A percentile compares a stretch with the other conserved stretches of the same genome.
phyloP scores from a whole-genome alignment of 2,888 invertebrate genomes.

The Melanophora roralis region DNA sequence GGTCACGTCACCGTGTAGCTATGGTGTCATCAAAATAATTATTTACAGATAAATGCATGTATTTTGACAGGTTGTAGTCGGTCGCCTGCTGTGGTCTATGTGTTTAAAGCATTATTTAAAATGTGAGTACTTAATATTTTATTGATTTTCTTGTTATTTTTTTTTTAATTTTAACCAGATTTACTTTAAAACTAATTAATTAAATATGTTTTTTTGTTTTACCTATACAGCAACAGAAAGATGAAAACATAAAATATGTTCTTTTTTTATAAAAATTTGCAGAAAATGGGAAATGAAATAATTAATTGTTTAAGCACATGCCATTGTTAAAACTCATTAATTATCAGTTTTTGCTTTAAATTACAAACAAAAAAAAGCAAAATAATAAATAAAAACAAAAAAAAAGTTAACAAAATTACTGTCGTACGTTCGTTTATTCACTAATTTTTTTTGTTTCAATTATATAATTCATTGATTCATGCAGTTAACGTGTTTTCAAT shows the following conservation, averaged over 20 bases:
- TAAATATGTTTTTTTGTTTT: too few species aligned
- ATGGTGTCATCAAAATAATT: too few species aligned
- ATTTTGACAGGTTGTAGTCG: too few species aligned
- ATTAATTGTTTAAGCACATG: constrained; percentile 48
- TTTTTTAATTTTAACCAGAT: too few species aligned
- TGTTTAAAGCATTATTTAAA: too few species aligned
- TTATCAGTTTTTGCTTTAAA: constrained; percentile 27
- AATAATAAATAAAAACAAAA: not conserved
- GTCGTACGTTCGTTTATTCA: not conserved
- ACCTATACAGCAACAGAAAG: too few species aligned
- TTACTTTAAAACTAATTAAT: too few species aligned
- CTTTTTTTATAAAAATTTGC: not conserved
- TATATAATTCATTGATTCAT: constrained; percentile 20
- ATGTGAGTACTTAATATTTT: too few species aligned
- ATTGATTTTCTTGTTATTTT: too few species aligned
- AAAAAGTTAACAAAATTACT: constrained; percentile 1
- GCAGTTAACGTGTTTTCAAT: not conserved
- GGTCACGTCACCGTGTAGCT: too few species aligned
- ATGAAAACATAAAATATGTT: not conserved
- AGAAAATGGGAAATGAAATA: not conserved
- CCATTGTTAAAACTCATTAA: constrained; percentile 43
- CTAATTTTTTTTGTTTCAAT: not conserved
- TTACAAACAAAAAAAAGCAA: not conserved
- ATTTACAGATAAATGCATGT: too few species aligned
- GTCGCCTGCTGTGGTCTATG: too few species aligned